Evolutionary conservation across 1,140 invertebrate genomes (phyloP).

Genomic region (Leptinotarsa undecemlineata): DNA sequence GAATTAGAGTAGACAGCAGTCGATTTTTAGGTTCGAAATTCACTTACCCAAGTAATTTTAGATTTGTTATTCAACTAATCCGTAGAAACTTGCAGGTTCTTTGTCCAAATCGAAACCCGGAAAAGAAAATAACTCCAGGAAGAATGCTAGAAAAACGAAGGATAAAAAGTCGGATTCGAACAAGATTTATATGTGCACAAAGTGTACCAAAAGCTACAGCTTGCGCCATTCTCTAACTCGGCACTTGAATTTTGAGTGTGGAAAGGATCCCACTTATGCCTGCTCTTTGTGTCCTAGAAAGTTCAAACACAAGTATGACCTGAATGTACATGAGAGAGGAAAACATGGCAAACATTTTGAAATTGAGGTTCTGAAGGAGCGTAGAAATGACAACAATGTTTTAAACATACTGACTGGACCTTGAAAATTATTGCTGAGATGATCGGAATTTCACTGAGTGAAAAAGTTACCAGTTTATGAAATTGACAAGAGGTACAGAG

Average conservation of each 20-base stretch:
- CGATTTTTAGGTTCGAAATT: no score
- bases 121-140: slow-evolving; percentile 14
- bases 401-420: no score
- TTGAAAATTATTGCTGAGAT: no score
- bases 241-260: slow-evolving; percentile 70
- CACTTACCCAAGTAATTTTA: no score
- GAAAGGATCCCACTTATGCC: slow-evolving; percentile 60
- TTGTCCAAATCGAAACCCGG: not conserved
- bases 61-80: not conserved
- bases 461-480: no score
- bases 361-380: no score
- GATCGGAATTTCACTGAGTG: no score
- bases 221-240: slow-evolving; percentile 63
- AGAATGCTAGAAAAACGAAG: not conserved
- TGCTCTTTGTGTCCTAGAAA: slow-evolving; percentile 46
- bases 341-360: slow-evolving; percentile 38
- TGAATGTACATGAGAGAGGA: slow-evolving; percentile 48
- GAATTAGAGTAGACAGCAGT: no score
- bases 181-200: slow-evolving; percentile 48
- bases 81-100: not conserved
- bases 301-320: slow-evolving; percentile 54
- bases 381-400: no score
- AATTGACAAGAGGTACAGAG: no score
- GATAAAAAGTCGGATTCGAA: not conserved
- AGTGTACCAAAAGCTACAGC: slow-evolving; percentile 51